Percentiles rank a stretch among this genome's conserved stretches.
These are phyloP conservation scores for Lissocephala sabroskyi DNA, from an alignment of 2,888 invertebrate species.

Conservation along the genomic window DNA sequence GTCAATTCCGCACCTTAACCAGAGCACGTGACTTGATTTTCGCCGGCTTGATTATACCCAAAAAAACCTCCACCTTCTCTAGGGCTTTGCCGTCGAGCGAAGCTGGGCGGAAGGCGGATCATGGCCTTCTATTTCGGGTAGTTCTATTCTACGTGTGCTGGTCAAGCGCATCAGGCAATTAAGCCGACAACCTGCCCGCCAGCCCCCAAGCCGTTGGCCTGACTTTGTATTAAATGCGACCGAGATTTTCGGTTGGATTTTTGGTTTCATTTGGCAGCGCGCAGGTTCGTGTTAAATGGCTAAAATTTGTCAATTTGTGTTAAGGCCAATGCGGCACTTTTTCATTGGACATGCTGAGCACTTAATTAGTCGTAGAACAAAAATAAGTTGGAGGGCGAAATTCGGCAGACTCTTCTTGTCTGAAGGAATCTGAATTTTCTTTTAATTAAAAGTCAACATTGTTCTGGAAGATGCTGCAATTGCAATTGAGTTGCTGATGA, in stretches of 20 bases:
- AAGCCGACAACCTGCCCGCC: constrained; percentile 25
- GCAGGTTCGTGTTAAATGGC: constrained; percentile 38
- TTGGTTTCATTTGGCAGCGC: constrained; percentile 15
- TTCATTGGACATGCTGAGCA: constrained; percentile 30
- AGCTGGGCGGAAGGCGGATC: background rate
- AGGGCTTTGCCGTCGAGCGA: constrained; percentile 8
- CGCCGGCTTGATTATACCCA: constrained; percentile 52
- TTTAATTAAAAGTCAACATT: background rate
- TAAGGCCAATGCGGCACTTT: constrained; percentile 52
- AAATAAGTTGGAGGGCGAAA: background rate
- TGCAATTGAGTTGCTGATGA: constrained; percentile 4
- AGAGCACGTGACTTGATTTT: constrained; percentile 52
- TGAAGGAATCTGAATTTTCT: background rate
- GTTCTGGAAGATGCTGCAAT: constrained; percentile 19
- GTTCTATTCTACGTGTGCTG: background rate
- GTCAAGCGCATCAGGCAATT: constrained; percentile 37
- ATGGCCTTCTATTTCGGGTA: background rate
- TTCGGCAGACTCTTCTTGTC: background rate
- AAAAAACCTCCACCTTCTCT: constrained; percentile 13
- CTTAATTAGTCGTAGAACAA: constrained; percentile 37
- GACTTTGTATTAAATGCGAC: constrained; percentile 36
- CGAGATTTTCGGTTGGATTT: constrained; percentile 32
- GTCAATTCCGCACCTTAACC: constrained; percentile 43
- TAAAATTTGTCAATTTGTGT: constrained; percentile 55
- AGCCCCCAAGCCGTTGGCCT: background rate